Conservation (phyloP, 2,113 vertebrate genomes). For the Trematocara stigmaticum region DNA sequence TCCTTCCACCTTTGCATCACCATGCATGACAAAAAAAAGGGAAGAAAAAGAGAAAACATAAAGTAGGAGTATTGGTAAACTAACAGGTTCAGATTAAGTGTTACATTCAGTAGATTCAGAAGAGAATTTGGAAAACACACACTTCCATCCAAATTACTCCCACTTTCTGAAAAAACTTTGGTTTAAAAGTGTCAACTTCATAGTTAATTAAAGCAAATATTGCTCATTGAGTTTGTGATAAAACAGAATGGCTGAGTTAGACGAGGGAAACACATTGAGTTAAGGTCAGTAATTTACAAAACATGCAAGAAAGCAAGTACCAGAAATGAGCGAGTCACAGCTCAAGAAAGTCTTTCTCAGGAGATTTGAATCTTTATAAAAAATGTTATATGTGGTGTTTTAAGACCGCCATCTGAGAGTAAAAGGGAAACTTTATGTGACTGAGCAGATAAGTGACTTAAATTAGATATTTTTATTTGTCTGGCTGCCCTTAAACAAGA, state of each 20-base stretch:
- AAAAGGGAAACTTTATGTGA: not conserved
- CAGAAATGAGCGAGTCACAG: not conserved
- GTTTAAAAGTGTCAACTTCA: not conserved
- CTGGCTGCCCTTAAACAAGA: conserved; percentile 61
- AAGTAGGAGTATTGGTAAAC: not conserved
- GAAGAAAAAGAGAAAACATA: not conserved
- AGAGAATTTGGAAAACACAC: not conserved
- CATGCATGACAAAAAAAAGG: not conserved
- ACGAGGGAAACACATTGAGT: not conserved
- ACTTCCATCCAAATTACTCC: not conserved
- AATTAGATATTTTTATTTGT: conserved; percentile 61
- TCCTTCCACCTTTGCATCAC: conserved; percentile 58
- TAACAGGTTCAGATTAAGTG: not conserved
- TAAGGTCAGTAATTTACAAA: not conserved
- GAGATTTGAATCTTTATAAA: conserved; percentile 4
- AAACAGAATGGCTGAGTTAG: not conserved
- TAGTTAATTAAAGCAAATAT: not conserved
- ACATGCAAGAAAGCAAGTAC: not conserved
- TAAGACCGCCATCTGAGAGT: not conserved
- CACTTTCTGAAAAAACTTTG: not conserved
- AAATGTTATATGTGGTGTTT: not conserved
- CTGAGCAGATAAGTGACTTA: conserved; percentile 59
- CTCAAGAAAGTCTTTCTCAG: not conserved
- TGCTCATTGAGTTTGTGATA: not conserved
- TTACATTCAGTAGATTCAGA: not conserved